A percentile compares a stretch with the other conserved stretches of the same genome.
phyloP scores from a whole-genome alignment of 1,140 invertebrate genomes.

The Drosophila albomicans region DNA sequence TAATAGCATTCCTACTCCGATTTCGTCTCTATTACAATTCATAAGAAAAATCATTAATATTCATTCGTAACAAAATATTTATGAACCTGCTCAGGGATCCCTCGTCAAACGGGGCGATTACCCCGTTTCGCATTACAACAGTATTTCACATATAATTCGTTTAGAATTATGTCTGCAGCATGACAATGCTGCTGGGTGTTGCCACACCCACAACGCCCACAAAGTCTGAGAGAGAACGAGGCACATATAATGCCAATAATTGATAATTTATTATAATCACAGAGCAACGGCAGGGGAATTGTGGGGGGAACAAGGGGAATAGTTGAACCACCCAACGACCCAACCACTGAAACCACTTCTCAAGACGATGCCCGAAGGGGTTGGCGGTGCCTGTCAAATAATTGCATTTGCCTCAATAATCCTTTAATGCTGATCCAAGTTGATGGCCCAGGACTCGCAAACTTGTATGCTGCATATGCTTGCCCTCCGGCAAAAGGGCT shows the following conservation, averaged over 20 bases:
- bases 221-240: slow-evolving; percentile 1
- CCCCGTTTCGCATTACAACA: slow-evolving; percentile 31
- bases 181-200: slow-evolving; percentile 16
- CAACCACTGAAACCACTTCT: slow-evolving; percentile 24
- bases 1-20: background rate
- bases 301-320: slow-evolving; percentile 1
- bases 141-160: slow-evolving; percentile 43
- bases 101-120: slow-evolving; percentile 24
- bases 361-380: slow-evolving; percentile 49
- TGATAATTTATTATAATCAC: slow-evolving; percentile 84
- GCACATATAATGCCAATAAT: slow-evolving; percentile 77
- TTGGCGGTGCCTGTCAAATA: slow-evolving; percentile 73
- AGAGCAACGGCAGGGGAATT: slow-evolving; percentile 29
- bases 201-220: slow-evolving; percentile 41
- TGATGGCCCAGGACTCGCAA: slow-evolving; percentile 57
- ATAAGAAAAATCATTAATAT: slow-evolving; percentile 41
- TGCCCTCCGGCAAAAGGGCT: slow-evolving; percentile 43
- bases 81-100: slow-evolving; percentile 21
- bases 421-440: slow-evolving; percentile 84
- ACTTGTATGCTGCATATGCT: slow-evolving; percentile 45
- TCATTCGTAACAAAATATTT: slow-evolving; percentile 32
- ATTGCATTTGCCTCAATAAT: slow-evolving; percentile 84
- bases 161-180: slow-evolving; percentile 51
- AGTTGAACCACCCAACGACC: slow-evolving; percentile 8
- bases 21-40: slow-evolving; percentile 21